Evolutionary conservation across 2,797 vertebrate genomes (phyloP).

Genomic region (Sebastes hopkinsi): DNA sequence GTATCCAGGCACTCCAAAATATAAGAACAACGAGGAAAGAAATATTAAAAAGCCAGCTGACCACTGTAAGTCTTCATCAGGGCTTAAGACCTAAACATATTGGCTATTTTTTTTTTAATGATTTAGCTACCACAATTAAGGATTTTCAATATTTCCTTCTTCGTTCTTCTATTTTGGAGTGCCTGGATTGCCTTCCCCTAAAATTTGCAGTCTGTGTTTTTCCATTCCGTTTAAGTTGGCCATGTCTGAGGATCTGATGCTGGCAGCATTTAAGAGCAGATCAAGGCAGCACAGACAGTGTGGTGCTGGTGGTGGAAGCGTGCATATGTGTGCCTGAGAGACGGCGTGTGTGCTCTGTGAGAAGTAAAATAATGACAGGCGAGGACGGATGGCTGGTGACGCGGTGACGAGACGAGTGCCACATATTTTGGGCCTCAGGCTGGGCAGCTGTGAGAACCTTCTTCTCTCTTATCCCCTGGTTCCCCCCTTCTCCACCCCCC

Average conservation of each 20-base stretch:
- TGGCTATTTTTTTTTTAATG: not conserved
- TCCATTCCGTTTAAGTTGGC: constrained; percentile 33
- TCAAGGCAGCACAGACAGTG: constrained; percentile 47
- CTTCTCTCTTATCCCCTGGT: constrained; percentile 36
- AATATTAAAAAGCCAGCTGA: not conserved
- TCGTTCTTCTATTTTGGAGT: not conserved
- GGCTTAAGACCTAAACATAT: not conserved
- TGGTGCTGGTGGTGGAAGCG: constrained; percentile 35
- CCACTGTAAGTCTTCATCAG: not conserved
- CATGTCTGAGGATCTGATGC: constrained; percentile 39
- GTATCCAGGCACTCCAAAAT: not conserved
- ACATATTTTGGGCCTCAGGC: constrained; percentile 71
- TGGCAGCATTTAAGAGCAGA: constrained; percentile 55
- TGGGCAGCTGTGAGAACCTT: constrained; percentile 70
- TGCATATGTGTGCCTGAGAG: constrained; percentile 48
- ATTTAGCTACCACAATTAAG: not conserved
- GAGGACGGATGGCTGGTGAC: constrained; percentile 68
- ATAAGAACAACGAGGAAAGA: not conserved
- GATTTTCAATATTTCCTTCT: not conserved
- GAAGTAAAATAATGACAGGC: constrained; percentile 76
- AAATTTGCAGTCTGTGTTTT: not conserved
- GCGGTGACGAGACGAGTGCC: constrained; percentile 54
- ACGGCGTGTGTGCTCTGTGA: constrained; percentile 56
- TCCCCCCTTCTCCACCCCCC: not conserved
- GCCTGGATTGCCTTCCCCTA: not conserved